Evolutionary conservation across 2,113 vertebrate genomes (phyloP), one percentile per base, ranked within the genome.

Genomic region (Panurus biarmicus): DNA sequence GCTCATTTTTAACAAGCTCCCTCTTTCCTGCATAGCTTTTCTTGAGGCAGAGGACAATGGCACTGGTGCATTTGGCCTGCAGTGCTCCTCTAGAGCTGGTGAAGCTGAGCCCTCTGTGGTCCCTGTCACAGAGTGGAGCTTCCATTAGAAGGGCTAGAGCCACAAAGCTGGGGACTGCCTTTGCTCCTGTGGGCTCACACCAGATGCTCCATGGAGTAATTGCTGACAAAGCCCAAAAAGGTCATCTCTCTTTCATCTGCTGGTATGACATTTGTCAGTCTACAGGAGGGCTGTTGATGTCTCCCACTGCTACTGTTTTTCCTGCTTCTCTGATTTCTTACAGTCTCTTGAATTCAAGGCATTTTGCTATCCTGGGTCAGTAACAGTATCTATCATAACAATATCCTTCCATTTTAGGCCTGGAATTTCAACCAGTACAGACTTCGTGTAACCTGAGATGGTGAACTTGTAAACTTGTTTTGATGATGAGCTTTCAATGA

Each of bases 1-100:
- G n/a, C 85, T 62, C 71, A 47, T 76, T 76, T 95, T 94, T 76
- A 93, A 95, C 60, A 95, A 88, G 38, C 47, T 47, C 89, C 33
- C 47, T 80, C 47, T 28, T 69, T 91, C 84, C 65, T 91, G 23
- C 56, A 33, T 80, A 42, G 47, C 75, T 88, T 90, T 85, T 29
- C 75, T 70, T 70, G 87, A 85, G 58, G 71, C 6, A 0, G 47
- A 90, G 85, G 85, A 95, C 90, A 96, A 93, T 92, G 85, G 50
- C 42, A 76, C 29, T 47, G 79, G 82, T 1, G 0, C 62, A 61
- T 73, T 87, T 90, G 54, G 90, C 72, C 89, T 86, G 71, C 22
- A 16, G 80, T 90, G 72, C 70, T 90, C 74, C 66, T 94, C 62
- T n/a, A 58, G 87, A 85, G 78, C 53, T 82, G 67, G n/a, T 85